Percentiles rank a stretch among this genome's conserved stretches.
phyloP scores from a whole-genome alignment of 1,140 invertebrate genomes.

The Apis florea region DNA sequence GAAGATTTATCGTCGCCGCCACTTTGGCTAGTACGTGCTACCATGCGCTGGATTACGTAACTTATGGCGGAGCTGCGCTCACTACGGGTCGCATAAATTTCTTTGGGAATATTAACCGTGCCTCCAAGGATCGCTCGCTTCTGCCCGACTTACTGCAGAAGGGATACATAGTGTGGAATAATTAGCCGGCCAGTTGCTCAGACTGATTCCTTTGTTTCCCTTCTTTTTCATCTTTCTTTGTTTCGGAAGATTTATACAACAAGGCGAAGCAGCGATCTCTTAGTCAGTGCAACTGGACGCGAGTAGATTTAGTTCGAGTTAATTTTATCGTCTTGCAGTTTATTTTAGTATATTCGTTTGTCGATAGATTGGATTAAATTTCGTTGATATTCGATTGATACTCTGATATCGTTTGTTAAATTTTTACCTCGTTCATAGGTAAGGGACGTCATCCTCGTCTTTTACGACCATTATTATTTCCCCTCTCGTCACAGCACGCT shows the following conservation, averaged over 20 bases:
- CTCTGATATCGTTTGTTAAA: too few relatives aligned
- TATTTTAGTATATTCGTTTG: too few relatives aligned
- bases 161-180: constrained; percentile 23
- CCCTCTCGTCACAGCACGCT: neutral
- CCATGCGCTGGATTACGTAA: constrained; percentile 43
- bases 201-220: neutral
- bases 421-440: too few relatives aligned
- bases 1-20: constrained; percentile 53
- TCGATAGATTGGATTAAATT: too few relatives aligned
- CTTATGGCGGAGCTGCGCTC: constrained; percentile 42
- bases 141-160: constrained; percentile 4
- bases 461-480: neutral
- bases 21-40: constrained; percentile 43
- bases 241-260: constrained; percentile 6
- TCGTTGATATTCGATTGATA: too few relatives aligned
- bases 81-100: constrained; percentile 47
- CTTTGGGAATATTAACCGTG: constrained; percentile 44
- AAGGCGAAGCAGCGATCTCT: neutral
- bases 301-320: neutral
- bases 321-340: neutral
- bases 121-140: constrained; percentile 29
- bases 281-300: neutral
- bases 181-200: constrained; percentile 19
- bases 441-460: neutral
- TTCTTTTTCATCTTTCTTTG: neutral